phyloP scores from a whole-genome alignment of 2,888 invertebrate species.

The Trilocha varians region DNA sequence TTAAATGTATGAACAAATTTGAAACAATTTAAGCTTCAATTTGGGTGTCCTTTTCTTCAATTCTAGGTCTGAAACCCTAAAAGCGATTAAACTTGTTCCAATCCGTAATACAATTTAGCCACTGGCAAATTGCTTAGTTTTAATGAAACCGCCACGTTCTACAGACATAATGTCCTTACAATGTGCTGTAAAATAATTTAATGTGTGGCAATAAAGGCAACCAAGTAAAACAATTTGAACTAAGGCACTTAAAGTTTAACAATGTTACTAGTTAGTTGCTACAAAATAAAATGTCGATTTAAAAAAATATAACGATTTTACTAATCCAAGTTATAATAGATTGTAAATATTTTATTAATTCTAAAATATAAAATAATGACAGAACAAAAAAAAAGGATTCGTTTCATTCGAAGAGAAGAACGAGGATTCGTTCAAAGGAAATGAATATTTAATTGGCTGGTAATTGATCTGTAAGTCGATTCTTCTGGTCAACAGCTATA shows the following conservation, averaged over 20 bases:
- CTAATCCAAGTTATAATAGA: too few relatives aligned
- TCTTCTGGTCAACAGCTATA: too few relatives aligned
- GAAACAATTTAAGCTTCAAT: too few relatives aligned
- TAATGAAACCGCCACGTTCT: conserved; percentile 2
- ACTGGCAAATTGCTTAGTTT: neutral
- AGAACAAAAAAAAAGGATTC: too few relatives aligned
- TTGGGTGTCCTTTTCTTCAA: neutral
- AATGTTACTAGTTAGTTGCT: neutral
- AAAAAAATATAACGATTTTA: too few relatives aligned
- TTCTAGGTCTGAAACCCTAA: neutral
- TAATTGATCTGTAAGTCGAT: too few relatives aligned
- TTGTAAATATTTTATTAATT: too few relatives aligned
- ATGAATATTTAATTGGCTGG: too few relatives aligned
- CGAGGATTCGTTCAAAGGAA: too few relatives aligned
- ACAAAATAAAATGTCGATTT: neutral
- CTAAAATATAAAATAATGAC: too few relatives aligned
- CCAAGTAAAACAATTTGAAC: neutral
- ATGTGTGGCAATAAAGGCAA: neutral
- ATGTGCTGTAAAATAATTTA: neutral
- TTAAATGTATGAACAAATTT: too few relatives aligned
- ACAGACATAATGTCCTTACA: neutral
- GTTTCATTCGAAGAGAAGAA: too few relatives aligned
- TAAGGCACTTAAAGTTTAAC: neutral
- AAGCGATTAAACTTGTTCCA: neutral
- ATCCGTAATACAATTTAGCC: neutral